Base-by-base conservation (phyloP, 2,113 vertebrate genomes). In the Synodontis membranacea region DNA sequence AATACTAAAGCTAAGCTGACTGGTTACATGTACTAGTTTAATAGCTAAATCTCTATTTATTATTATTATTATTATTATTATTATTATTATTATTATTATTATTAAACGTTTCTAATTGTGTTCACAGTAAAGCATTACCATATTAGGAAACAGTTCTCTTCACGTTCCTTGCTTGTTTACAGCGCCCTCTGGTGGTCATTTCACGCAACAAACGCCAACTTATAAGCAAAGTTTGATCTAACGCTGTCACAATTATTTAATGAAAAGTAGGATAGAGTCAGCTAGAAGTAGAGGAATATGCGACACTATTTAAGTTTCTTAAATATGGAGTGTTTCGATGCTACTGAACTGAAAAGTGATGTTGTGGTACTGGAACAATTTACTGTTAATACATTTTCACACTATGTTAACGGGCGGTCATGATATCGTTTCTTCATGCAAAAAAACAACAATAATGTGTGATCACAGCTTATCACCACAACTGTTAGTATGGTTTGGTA, bases 71-170 rank as follows among this genome's bases (percentile, higher is more conserved):
- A 9, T 84, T 9, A 5, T 50, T 46, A 8, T 72, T 25, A n/a
- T n/a, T 8, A 44, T 44, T 28, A 9, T 84, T 10, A 6, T 52
- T 46, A 23, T 74, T 25, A 46, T 31, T 8, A 15, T 25, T 44
- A 4, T 3, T 76, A 8, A 80, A 66, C 14, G 19, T 3, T 34
- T 0, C 4, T 58, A 0, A 8, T 2, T 7, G 0, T 39, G 19
- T 52, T 28, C 28, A 75, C 42, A 34, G 50, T 1, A 4, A 58
- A 42, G 6, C 8, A 21, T 0, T 6, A 72, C 46, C 56, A 82
- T 84, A 81, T 86, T 81, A 75, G 62, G 46, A 66, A 66, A 82
- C 58, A 46, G 34, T 42, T 48, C 28, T 7, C 31, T 8, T 70
- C 39, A 48, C 23, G 7, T n/a, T 3, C 14, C 1, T 12, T 31